These are phyloP conservation scores for Siniperca undulata DNA, from an alignment of 2,797 vertebrate genomes.

Conservation along the genomic window DNA sequence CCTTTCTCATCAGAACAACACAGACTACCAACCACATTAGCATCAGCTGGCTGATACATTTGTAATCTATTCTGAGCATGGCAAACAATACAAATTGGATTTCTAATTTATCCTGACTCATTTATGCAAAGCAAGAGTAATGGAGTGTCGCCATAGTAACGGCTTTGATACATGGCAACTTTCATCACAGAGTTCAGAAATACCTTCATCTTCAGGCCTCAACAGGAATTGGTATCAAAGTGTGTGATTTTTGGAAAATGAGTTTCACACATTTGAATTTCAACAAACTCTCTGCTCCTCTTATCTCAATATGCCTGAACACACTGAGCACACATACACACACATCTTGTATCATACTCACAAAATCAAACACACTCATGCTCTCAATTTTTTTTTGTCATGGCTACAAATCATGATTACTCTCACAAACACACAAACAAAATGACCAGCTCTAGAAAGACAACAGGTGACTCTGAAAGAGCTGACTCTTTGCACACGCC, in stretches of 20 bases:
- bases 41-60: slow-evolving; percentile 82
- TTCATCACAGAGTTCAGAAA: slow-evolving; percentile 49
- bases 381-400: background rate
- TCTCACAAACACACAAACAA: slow-evolving; percentile 9
- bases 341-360: background rate
- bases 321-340: slow-evolving; percentile 4
- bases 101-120: slow-evolving; percentile 80
- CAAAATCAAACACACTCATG: slow-evolving; percentile 25
- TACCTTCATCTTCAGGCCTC: slow-evolving; percentile 52
- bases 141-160: slow-evolving; percentile 69
- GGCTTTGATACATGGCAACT: slow-evolving; percentile 59
- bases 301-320: slow-evolving; percentile 18
- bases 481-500: slow-evolving; percentile 38
- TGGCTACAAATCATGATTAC: background rate
- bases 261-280: slow-evolving; percentile 52
- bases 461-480: slow-evolving; percentile 59
- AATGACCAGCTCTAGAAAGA: slow-evolving; percentile 18
- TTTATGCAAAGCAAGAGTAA: slow-evolving; percentile 74
- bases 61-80: slow-evolving; percentile 82
- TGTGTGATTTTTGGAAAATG: slow-evolving; percentile 43
- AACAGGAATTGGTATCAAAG: slow-evolving; percentile 41
- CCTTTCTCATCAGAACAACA: slow-evolving; percentile 64
- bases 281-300: slow-evolving; percentile 43
- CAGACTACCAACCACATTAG: slow-evolving; percentile 73
- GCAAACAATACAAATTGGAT: slow-evolving; percentile 84